phyloP scores from a whole-genome alignment of 2,113 vertebrate species.

The Tautogolabrus adspersus region DNA sequence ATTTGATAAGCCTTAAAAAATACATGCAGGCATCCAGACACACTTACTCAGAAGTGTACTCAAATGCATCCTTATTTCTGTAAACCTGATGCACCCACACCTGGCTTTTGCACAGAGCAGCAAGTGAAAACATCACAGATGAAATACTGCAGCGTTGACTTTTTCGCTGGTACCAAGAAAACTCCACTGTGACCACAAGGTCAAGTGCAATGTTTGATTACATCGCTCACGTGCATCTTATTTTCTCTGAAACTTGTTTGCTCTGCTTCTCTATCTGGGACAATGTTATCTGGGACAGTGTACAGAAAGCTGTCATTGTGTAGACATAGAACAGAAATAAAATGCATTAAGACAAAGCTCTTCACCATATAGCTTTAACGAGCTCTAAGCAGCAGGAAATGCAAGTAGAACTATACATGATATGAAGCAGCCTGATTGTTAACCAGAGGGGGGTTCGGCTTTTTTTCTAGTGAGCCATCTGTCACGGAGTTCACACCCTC shows the following conservation, averaged over 20 bases:
- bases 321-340: slow-evolving; percentile 3
- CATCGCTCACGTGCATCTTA: neutral
- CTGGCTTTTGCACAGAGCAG: neutral
- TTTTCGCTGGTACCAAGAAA: slow-evolving; percentile 8
- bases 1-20: too few species aligned
- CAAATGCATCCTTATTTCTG: neutral
- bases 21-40: neutral
- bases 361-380: neutral
- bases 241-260: neutral
- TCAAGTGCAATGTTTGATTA: slow-evolving; percentile 13
- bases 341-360: neutral
- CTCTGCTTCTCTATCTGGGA: neutral
- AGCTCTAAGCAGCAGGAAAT: slow-evolving; percentile 19
- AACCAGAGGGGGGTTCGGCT: slow-evolving; percentile 60
- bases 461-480: slow-evolving; percentile 74
- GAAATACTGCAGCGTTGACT: neutral
- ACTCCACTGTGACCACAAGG: neutral
- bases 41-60: neutral
- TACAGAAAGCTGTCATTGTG: neutral
- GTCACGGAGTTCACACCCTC: slow-evolving; percentile 77
- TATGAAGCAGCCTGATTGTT: slow-evolving; percentile 53
- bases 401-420: slow-evolving; percentile 48
- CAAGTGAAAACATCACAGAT: neutral
- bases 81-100: slow-evolving; percentile 1
- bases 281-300: neutral